A percentile compares a stretch with the other conserved stretches of the same genome.
Conservation (phyloP, 2,888 invertebrate genomes). For the Protonemura montana region DNA sequence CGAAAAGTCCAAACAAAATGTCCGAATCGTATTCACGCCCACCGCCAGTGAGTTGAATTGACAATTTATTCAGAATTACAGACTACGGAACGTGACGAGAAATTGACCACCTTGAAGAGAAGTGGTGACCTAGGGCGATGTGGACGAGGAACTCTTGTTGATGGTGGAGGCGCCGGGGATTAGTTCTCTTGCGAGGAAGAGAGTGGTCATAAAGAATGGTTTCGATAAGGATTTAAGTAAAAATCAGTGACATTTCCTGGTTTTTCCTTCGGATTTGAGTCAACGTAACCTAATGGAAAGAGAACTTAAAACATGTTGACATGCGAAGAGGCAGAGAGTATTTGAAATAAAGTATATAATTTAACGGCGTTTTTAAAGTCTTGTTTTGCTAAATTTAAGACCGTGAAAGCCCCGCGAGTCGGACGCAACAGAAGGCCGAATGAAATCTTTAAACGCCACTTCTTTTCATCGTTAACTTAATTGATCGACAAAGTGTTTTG, state of each 20-base stretch:
- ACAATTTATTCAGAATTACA: slow-evolving; percentile 33
- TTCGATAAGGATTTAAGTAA: no score
- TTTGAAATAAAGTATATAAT: no score
- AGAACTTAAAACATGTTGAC: no score
- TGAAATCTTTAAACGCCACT: background rate
- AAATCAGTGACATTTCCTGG: no score
- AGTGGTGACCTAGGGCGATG: background rate
- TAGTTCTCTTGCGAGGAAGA: no score
- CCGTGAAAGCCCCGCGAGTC: background rate
- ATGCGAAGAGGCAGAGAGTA: no score
- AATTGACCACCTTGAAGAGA: background rate
- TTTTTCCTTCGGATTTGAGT: no score
- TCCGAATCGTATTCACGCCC: slow-evolving; percentile 14
- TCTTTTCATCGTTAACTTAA: background rate
- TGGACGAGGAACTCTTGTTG: background rate
- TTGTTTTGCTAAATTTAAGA: background rate
- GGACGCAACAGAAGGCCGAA: background rate
- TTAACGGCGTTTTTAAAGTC: background rate
- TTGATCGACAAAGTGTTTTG: background rate
- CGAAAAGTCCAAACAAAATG: background rate
- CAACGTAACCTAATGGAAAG: no score
- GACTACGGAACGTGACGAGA: background rate
- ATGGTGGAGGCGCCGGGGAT: background rate
- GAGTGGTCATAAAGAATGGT: no score
- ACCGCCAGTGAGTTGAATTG: slow-evolving; percentile 19